Evolutionary conservation across 2,113 vertebrate genomes (phyloP), one percentile per base, ranked within the genome.

Genomic region (Corythornis madagascariensis): DNA sequence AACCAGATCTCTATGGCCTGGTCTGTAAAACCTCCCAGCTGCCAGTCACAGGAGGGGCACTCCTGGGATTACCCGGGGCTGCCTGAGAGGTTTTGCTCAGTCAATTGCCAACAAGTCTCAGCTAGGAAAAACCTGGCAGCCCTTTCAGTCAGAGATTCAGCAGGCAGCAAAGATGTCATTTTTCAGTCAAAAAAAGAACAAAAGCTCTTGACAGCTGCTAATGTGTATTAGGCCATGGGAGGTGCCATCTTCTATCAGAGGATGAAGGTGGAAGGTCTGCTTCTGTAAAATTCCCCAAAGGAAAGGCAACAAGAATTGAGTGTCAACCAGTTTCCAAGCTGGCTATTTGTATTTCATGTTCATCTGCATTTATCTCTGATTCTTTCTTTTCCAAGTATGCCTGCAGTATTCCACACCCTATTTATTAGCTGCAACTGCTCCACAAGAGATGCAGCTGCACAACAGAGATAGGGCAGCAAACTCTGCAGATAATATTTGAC

Each of bases 401-500:
- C 83, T 77, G 50, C 28, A 59, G 52, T 38, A 77, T 67, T 90
- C 77, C 69, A 1, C 28, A 64, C 31, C 47, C 65, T 71, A 60
- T 71, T 86, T 93, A 65, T 56, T 75, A 67, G 52, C 60, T 74
- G 60, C n/a, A 73, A 66, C 33, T 47, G 79, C 56, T 93, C 59
- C 86, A 66, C 55, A 63, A 88, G 75, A 94, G 86, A 80, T 45
- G 67, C 20, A 61, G 63, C 63, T 89, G 69, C 73, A 64, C 83
- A 52, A 73, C 45, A 80, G 69, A 91, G 83, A 77, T 42, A 86
- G 89, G 22, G 65, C 86, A 81, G 64, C 43, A 84, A 94, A 78
- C 31, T 78, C 69, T 47, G 33, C 65, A 78, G 72, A 33, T 55
- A 70, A 15, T 50, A 74, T 81, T 71, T 74, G 61, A 78, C 31